Percentiles rank a stretch among this genome's conserved stretches.
These are phyloP conservation scores for Venturia canescens DNA, from an alignment of 1,140 invertebrate species.

Conservation along the genomic window DNA sequence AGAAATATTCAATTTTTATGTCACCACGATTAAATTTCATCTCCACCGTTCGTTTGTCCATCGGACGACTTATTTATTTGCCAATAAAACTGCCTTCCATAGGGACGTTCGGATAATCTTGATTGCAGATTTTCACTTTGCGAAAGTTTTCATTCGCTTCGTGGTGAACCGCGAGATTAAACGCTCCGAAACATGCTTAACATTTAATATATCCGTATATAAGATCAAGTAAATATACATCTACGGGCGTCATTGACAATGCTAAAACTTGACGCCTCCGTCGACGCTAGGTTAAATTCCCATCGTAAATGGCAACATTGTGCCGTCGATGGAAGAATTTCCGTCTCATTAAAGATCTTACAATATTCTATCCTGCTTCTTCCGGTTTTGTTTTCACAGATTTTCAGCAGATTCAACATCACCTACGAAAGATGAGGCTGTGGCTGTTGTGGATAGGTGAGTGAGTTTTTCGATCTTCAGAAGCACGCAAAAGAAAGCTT, in stretches of 20 bases:
- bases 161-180: constrained; percentile 38
- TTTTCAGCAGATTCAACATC: constrained; percentile 58
- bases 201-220: too few species aligned
- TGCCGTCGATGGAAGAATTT: neutral
- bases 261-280: neutral
- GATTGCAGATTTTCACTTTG: constrained; percentile 51
- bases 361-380: neutral
- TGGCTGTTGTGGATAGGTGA: constrained; percentile 72
- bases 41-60: too few species aligned
- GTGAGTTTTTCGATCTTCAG: constrained; percentile 50
- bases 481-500: too few species aligned
- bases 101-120: constrained; percentile 8
- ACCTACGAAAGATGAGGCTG: constrained; percentile 68
- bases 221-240: constrained; percentile 24
- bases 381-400: constrained; percentile 22
- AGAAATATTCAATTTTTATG: too few species aligned
- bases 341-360: neutral
- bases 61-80: neutral
- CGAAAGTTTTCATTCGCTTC: constrained; percentile 43
- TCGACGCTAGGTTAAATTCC: neutral
- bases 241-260: constrained; percentile 3
- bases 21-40: too few species aligned
- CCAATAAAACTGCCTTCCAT: neutral
- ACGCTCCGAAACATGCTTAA: neutral
- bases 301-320: neutral